These are phyloP conservation scores for Labeo catla DNA, from an alignment of 2,113 vertebrate genomes.

Conservation along the genomic window DNA sequence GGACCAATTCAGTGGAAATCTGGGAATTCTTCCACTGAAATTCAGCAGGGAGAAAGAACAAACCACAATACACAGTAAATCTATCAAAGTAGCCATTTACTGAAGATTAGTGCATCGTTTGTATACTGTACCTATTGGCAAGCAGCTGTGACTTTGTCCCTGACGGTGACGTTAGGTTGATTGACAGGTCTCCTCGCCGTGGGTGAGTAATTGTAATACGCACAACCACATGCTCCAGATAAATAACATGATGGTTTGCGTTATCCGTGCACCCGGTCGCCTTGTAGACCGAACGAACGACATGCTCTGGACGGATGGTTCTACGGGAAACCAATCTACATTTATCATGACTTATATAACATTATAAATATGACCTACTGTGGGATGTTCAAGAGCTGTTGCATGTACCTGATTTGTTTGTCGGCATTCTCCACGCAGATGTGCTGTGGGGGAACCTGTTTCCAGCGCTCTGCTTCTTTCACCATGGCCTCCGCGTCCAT, in stretches of 20 bases:
- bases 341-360: not conserved
- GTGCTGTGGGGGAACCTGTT: slow-evolving; percentile 90
- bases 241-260: slow-evolving; percentile 93
- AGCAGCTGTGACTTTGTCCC: slow-evolving; percentile 97
- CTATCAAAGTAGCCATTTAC: slow-evolving; percentile 29
- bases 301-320: slow-evolving; percentile 94
- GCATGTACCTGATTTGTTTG: slow-evolving; percentile 91
- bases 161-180: slow-evolving; percentile 97
- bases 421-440: slow-evolving; percentile 96
- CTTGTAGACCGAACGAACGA: slow-evolving; percentile 96
- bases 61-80: slow-evolving; percentile 31
- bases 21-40: not conserved
- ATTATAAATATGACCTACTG: not conserved
- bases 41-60: not conserved
- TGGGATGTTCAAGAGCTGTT: not conserved
- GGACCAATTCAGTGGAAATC: not conserved
- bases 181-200: slow-evolving; percentile 94
- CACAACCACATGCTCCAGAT: slow-evolving; percentile 95
- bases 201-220: slow-evolving; percentile 96
- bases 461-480: slow-evolving; percentile 95
- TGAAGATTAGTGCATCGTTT: not conserved
- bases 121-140: slow-evolving; percentile 88
- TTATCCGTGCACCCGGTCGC: slow-evolving; percentile 95
- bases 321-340: slow-evolving; percentile 67
- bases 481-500: slow-evolving; percentile 99